Evolutionary conservation across 2,797 vertebrate species (phyloP), one percentile per base, ranked within the genome.

Genomic region (Eurystomus glaucurus): DNA sequence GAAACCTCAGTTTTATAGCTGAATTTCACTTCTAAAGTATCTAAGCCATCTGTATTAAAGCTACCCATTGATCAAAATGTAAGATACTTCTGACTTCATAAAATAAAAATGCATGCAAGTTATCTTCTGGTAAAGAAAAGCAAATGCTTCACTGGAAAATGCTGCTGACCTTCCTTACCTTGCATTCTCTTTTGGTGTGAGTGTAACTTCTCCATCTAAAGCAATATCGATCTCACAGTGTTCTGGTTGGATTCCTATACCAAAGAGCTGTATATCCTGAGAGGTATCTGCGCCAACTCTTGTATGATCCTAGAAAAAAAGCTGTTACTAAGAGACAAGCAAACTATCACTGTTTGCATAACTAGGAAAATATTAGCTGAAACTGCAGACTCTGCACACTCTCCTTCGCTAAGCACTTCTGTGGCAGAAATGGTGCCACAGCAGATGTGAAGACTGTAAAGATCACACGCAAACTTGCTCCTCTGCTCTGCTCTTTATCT

Each of bases 181-280:
- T 96, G 99, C 99, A 29, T 99, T 99, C 97, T 99, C 99, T 74
- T 99, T 98, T 39, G 99, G 99, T 60, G 98, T 99, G 52, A 99
- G 98, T 55, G 99, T 99, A 97, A 99, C 98, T 48, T 99, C 99
- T 85, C 99, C 99, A 39, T 99, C 99, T 8, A 98, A 88, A 81
- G 98, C 98, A 41, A 99, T 98, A 92, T 99, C 99, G 92, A 99
- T 99, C 95, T 99, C 94, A 75, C 99, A 99, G 98, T 99, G 99
- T 94, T 99, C 99, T 10, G 99, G 98, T 94, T 99, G 99, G 97
- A 99, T 99, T 60, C 99, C 99, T 92, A 99, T 99, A 29, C 99
- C 99, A 77, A 99, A 99, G 85, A 99, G 99, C 98, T 99, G 99
- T 97, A 99, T 99, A 97, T 99, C 99, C 98, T 99, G 99, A 96